Evolutionary conservation across 2,113 vertebrate genomes (phyloP).

Genomic region (Plestiodon gilberti): DNA sequence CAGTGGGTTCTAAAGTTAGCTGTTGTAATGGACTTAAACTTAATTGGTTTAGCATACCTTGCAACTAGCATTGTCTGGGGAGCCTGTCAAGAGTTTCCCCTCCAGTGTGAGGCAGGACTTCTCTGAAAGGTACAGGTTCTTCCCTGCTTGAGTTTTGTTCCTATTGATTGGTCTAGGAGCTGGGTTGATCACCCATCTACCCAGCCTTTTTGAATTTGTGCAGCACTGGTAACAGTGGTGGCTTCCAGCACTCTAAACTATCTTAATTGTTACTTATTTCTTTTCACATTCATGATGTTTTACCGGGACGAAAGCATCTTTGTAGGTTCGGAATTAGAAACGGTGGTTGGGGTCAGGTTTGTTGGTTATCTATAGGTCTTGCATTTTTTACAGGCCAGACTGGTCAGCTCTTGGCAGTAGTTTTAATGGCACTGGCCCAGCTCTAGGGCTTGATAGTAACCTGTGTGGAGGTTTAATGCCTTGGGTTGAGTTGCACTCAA

Average conservation of each 20-base stretch:
- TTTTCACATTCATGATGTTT: background rate
- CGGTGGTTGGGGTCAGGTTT: background rate
- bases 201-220: background rate
- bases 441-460: background rate
- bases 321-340: background rate
- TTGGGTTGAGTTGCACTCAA: background rate
- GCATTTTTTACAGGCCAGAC: background rate
- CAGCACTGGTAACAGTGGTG: background rate
- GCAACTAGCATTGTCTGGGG: background rate
- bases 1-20: background rate
- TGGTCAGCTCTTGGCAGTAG: background rate
- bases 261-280: background rate
- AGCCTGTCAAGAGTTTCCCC: background rate
- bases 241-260: background rate
- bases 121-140: fast-evolving
- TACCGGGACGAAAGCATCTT: background rate
- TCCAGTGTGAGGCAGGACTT: background rate
- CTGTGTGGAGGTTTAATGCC: background rate
- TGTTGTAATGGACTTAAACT: background rate
- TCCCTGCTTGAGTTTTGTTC: background rate
- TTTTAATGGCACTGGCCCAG: background rate
- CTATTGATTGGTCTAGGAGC: background rate
- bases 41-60: background rate
- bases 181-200: background rate
- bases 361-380: background rate